Base-by-base conservation (phyloP, 2,888 invertebrate genomes). In the Tetropium fuscum region DNA sequence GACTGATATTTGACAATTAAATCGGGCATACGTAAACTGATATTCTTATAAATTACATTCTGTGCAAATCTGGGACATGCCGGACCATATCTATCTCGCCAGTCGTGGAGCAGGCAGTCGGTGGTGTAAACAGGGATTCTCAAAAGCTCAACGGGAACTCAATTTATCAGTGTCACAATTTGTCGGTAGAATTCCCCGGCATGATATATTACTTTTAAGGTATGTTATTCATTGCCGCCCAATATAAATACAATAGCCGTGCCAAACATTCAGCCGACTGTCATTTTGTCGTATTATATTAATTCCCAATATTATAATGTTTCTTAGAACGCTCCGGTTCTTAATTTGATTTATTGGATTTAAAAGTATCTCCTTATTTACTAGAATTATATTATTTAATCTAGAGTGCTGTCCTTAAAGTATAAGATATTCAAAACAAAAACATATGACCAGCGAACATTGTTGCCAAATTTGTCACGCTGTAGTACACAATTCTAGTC, bases 81-180 rank as follows among this genome's bases (percentile, higher is more conserved):
- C 32, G 32, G 13, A 20, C 22, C 47, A 20, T 6, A 3, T 8
- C 18, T 18, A 19, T 34, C 47, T 20, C 11, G 34, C 13, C 19
- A 11, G 47, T 6, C 45, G 47, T 1, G 30, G 16, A 13, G 47
- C 16, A 6, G 16, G 48, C 48, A 6, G 36, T n/a, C n/a, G n/a
- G n/a, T 18, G 48, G 22, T 36, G 48, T 22, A 48, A 36, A 48
- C 36, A 18, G 38, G 11, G 13, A 22, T 36, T 22, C 38, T 19
- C 34, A 47, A 48, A 22, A 48, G 36, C 47, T 47, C 47, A 13
- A 8, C 30, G 34, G 30, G 19, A 47, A 47, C 25, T 36, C 36
- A 48, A 48, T 48, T 36, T 8, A 48, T 48, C 48, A 48, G 38
- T 16, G 48, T 48, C 48, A 48, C 48, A 36, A 48, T 48, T 48